A percentile compares a stretch with the other conserved stretches of the same genome.
phyloP scores from a whole-genome alignment of 2,888 invertebrate species.

The Cyrtodaria siliqua region DNA sequence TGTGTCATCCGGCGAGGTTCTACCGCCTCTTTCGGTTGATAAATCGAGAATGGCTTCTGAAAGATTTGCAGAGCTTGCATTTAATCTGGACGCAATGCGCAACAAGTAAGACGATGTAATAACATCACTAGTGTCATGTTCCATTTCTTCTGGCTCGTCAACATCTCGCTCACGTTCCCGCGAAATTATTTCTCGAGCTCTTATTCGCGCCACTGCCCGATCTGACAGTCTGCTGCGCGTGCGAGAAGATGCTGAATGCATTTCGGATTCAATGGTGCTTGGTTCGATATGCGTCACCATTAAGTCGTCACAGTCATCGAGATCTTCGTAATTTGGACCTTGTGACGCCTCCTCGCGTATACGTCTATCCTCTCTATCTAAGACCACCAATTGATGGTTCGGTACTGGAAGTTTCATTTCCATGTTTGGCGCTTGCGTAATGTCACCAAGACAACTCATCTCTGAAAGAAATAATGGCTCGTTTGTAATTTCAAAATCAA shows the following conservation, averaged over 20 bases:
- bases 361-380: conserved; percentile 66
- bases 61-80: conserved; percentile 70
- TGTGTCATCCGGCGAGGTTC: conserved; percentile 34
- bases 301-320: conserved; percentile 57
- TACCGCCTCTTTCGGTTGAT: conserved; percentile 43
- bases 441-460: conserved; percentile 80
- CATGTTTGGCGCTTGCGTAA: conserved; percentile 68
- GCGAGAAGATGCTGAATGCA: conserved; percentile 12
- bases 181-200: conserved; percentile 40
- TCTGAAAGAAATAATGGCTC: conserved; percentile 78
- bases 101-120: conserved; percentile 66
- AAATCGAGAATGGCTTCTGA: conserved; percentile 67
- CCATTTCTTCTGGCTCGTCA: conserved; percentile 53
- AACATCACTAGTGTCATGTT: conserved; percentile 59
- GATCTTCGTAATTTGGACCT: conserved; percentile 26
- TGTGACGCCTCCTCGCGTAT: conserved; percentile 42
- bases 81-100: conserved; percentile 68
- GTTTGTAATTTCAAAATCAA: conserved; percentile 75
- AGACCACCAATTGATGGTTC: conserved; percentile 72
- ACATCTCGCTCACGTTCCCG: conserved; percentile 43
- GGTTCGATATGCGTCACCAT: conserved; percentile 50
- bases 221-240: conserved; percentile 26
- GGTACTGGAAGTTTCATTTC: conserved; percentile 74
- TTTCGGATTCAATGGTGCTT: conserved; percentile 5
- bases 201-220: conserved; percentile 27